Evolutionary conservation across 2,888 invertebrate species (phyloP).

Genomic region (Ectemnius lituratus): DNA sequence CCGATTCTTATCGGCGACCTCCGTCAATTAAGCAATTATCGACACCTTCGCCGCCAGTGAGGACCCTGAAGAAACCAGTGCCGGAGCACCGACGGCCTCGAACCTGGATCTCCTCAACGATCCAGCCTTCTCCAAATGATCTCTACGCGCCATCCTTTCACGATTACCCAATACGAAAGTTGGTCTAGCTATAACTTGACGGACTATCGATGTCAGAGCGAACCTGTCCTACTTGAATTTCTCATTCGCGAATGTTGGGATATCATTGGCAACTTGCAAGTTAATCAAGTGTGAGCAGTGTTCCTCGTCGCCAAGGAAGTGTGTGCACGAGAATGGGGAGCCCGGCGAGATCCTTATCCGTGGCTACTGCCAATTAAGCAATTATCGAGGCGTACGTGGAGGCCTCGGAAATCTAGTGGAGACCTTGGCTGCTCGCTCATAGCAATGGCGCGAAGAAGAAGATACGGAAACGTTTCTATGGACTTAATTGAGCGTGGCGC

Average conservation of each 20-base stretch:
- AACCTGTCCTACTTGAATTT: no score
- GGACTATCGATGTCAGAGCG: no score
- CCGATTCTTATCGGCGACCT: slow-evolving; percentile 60
- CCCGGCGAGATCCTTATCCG: slow-evolving; percentile 33
- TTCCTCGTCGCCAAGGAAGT: no score
- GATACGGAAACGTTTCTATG: slow-evolving; percentile 51
- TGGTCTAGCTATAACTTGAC: no score
- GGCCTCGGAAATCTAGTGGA: slow-evolving; percentile 19
- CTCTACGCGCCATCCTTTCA: slow-evolving; percentile 15
- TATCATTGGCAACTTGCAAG: no score
- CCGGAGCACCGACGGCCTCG: slow-evolving; percentile 45
- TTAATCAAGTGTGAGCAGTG: no score
- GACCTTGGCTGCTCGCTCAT: slow-evolving; percentile 17
- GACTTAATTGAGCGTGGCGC: slow-evolving; percentile 50
- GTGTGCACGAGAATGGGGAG: not conserved
- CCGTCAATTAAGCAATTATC: slow-evolving; percentile 69
- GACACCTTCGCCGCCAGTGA: slow-evolving; percentile 47
- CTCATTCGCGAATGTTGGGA: no score
- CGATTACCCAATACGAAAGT: not conserved
- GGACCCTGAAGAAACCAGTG: slow-evolving; percentile 38
- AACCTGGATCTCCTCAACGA: slow-evolving; percentile 1
- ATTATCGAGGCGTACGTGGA: slow-evolving; percentile 25
- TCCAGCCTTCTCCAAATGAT: slow-evolving; percentile 8
- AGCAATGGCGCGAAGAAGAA: slow-evolving; percentile 17
- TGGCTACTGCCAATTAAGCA: slow-evolving; percentile 41